Conservation (phyloP, 2,113 vertebrate genomes). For the Muscicapa adusta region DNA sequence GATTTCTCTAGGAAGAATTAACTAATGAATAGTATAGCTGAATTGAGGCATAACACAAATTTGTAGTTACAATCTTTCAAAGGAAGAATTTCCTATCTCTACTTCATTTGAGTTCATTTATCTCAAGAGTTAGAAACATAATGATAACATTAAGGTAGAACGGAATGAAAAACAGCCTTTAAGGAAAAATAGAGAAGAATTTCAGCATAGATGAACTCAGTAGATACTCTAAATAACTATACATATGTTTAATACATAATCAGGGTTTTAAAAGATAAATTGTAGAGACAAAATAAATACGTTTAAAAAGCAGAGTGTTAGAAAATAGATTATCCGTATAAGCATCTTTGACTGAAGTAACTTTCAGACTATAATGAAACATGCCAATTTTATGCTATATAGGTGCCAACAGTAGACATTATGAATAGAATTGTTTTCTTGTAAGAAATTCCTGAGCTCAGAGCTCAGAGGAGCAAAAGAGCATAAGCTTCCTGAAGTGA, state of each 20-base stretch:
- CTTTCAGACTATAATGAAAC: background rate
- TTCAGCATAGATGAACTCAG: background rate
- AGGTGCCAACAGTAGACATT: background rate
- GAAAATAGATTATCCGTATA: background rate
- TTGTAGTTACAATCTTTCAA: background rate
- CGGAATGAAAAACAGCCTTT: background rate
- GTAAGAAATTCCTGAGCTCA: background rate
- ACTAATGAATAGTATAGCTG: background rate
- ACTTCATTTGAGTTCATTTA: background rate
- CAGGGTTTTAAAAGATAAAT: background rate
- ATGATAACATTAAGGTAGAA: background rate
- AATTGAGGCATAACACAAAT: background rate
- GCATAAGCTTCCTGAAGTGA: background rate
- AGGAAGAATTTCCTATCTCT: background rate
- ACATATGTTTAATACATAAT: background rate
- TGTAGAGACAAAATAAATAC: background rate
- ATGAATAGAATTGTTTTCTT: background rate
- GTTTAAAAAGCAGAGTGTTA: background rate
- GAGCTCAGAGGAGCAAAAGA: background rate
- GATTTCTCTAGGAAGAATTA: background rate
- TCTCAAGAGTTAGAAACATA: background rate
- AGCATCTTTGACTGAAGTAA: background rate
- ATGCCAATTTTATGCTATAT: background rate
- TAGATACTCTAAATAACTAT: background rate
- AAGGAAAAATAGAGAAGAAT: background rate